Evolutionary conservation across 2,888 invertebrate species (phyloP).

Genomic region (Falcaria lacertinaria): DNA sequence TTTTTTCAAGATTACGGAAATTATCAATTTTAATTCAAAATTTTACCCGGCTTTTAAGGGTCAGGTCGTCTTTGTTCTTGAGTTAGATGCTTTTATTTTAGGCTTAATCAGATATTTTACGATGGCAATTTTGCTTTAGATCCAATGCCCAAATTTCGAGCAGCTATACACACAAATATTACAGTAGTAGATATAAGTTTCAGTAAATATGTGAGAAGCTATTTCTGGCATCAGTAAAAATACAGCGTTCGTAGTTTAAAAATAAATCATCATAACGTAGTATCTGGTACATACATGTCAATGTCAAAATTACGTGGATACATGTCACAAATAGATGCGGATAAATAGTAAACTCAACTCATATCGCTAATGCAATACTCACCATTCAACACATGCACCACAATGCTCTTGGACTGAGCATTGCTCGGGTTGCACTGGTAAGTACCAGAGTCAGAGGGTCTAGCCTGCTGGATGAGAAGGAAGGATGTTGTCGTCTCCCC

Average conservation of each 20-base stretch:
- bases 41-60: neutral
- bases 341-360: no score
- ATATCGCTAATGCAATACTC: no score
- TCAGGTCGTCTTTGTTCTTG: slow-evolving; percentile 1
- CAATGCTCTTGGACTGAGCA: slow-evolving; percentile 93
- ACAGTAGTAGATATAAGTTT: no score
- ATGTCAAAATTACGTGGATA: no score
- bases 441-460: slow-evolving; percentile 92
- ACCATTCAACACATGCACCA: slow-evolving; percentile 96
- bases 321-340: no score
- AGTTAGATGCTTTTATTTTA: neutral
- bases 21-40: slow-evolving; percentile 15
- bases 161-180: no score
- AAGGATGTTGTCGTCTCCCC: slow-evolving; percentile 94
- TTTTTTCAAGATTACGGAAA: slow-evolving; percentile 19
- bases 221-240: no score
- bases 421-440: slow-evolving; percentile 97
- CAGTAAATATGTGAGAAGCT: no score
- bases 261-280: no score
- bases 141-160: neutral
- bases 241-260: no score
- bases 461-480: slow-evolving; percentile 92
- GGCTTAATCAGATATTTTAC: neutral
- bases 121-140: neutral
- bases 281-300: no score